Base-by-base conservation (phyloP, 2,888 invertebrate genomes). In the Cecidostiba fungosa region DNA sequence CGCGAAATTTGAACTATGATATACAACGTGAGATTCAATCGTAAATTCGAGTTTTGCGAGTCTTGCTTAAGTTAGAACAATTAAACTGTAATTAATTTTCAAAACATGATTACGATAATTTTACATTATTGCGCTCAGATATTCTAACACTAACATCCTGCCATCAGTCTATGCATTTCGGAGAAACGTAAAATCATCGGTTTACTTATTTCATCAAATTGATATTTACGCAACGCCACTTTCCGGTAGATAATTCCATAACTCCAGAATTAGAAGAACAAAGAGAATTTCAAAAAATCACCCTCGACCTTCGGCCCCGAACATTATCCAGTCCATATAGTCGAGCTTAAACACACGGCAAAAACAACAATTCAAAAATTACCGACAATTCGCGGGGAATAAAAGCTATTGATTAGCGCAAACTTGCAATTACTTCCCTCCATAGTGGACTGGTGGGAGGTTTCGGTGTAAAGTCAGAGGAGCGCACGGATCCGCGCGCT, bases 1-100 rank as follows among this genome's bases (percentile, higher is more conserved):
- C 76, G 76, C 76, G 76, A 50, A 16, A 29, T 50, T 50, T 50
- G 14, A 50, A 43, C 12, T n/a, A n/a, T n/a, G n/a, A n/a, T n/a
- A n/a, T n/a, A 43, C 6, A 29, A 1, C 3, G 23, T 19, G 10
- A 4, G 23, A 59, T 23, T 59, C 6, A 23, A 23, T 59, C 6
- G 12, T 43, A 12, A 43, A 43, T 43, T 43, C 1, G 43, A 43
- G 12, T 39, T 39, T 39, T 10, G 12, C 12, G 1, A 39, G 12
- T 12, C 39, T 39, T 12, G 10, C 2, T 6, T 36, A 36, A 36
- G 32, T 32, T 32, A 32, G 32, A 32, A 36, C 36, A 36, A 8
- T 36, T 36, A 6, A 36, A 36, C 8, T 36, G 6, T 39, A 39
- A 39, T 39, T 8, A 39, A 39, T 6, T 39, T 39, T 39, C 6